Base-by-base conservation (phyloP, 2,888 invertebrate species). In the Drosophila putrida region DNA sequence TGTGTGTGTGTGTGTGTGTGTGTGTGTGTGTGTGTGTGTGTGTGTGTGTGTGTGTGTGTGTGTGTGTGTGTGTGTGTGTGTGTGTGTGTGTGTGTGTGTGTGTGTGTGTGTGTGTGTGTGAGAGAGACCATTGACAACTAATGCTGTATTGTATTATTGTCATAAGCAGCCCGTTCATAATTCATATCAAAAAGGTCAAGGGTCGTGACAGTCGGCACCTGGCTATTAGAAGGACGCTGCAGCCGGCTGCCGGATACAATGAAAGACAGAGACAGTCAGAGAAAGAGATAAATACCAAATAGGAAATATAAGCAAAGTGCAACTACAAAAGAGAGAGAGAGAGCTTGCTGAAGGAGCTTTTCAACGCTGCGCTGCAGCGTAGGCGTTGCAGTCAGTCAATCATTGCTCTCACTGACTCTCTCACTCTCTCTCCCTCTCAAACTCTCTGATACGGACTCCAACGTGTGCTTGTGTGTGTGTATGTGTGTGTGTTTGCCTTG, bases 131-230 rank as follows among this genome's bases (percentile, higher is more conserved):
- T 61, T 57, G 67, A 73, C 27, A 62, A 47, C 67, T 38, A 66
- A 44, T 67, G 59, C 46, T 38, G 61, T 35, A 55, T 75, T 65
- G 41, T 55, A 38, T 51, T 51, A 44, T 36, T 59, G 54, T 70
- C 58, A 59, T 70, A 62, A 54, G 61, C 58, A 64, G 72, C 44
- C 44, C 50, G 51, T 49, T 78, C 82, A 82, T 86, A 82, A 83
- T 80, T 85, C 63, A 86, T 66, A 78, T 20, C n/a, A 38, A 72
- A 74, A 86, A 82, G 86, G 82, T 82, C 82, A 86, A 83, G 70
- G 87, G 82, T 83, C 82, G 64, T 39, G 54, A 39, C 62, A 64
- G 62, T 57, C 62, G 47, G 51, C 75, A 71, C 72, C 75, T 75
- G 76, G 76, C 58, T 50, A 51, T n/a, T 9, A 39, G 46, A 57